A percentile compares a stretch with the other conserved stretches of the same genome.
Conservation (phyloP, 2,113 vertebrate species). For the Pagrus major region DNA sequence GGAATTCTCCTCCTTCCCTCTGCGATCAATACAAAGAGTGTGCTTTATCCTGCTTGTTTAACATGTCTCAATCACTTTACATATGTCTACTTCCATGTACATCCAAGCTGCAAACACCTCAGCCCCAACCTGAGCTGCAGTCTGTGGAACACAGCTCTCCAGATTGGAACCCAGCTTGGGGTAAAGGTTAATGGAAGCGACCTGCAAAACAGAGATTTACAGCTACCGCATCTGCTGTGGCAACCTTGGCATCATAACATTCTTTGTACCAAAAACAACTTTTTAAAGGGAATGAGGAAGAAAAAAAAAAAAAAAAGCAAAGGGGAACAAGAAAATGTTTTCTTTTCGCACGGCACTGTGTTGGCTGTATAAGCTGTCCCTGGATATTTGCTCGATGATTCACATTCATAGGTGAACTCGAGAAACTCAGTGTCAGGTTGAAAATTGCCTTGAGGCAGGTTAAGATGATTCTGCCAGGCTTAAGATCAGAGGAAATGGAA, state of each 20-base stretch:
- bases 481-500: slow-evolving; percentile 76
- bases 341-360: slow-evolving; percentile 11
- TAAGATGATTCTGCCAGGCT: slow-evolving; percentile 73
- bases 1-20: not conserved
- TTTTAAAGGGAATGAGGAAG: not conserved
- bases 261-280: slow-evolving; percentile 29
- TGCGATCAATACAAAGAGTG: slow-evolving; percentile 25
- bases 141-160: slow-evolving; percentile 69
- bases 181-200: slow-evolving; percentile 81
- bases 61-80: slow-evolving; percentile 52
- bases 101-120: slow-evolving; percentile 52
- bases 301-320: not conserved
- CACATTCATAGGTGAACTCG: slow-evolving; percentile 67
- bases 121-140: slow-evolving; percentile 52
- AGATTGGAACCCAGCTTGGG: slow-evolving; percentile 84
- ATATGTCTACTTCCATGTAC: slow-evolving; percentile 54
- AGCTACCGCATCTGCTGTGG: slow-evolving; percentile 53
- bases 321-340: not conserved
- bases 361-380: slow-evolving; percentile 54
- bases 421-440: slow-evolving; percentile 69
- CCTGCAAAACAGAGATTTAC: slow-evolving; percentile 68
- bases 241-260: slow-evolving; percentile 47
- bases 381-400: slow-evolving; percentile 65
- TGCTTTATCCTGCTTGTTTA: slow-evolving; percentile 50
- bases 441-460: slow-evolving; percentile 77